A percentile compares a stretch with the other conserved stretches of the same genome.
These are phyloP conservation scores for Catagonus wagneri DNA, from an alignment of 2,113 vertebrate genomes.

Conservation along the genomic window DNA sequence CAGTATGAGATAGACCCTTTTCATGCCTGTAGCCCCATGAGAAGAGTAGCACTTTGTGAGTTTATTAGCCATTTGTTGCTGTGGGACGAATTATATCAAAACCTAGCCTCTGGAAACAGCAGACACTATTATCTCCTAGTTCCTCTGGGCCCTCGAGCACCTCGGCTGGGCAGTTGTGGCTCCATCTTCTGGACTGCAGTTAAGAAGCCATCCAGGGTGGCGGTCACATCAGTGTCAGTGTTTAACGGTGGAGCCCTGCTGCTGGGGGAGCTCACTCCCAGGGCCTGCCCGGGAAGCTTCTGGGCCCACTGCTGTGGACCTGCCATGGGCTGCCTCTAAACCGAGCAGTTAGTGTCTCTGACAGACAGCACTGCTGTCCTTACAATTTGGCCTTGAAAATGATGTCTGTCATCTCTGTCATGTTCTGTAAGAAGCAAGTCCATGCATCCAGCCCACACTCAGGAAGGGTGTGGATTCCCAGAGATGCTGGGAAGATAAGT, in stretches of 20 bases:
- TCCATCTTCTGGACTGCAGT: neutral
- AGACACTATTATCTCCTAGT: neutral
- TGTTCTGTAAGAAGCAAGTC: neutral
- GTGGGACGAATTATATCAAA: neutral
- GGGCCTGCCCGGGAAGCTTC: neutral
- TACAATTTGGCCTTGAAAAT: neutral
- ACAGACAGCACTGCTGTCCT: neutral
- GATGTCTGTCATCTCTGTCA: neutral
- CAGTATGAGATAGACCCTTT: neutral
- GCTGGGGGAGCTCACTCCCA: neutral
- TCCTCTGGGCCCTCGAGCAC: neutral
- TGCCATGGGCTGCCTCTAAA: accelerated
- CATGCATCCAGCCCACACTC: neutral
- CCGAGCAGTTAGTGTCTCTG: neutral
- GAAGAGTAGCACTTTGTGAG: neutral
- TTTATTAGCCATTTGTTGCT: neutral
- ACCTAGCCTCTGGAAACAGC: neutral
- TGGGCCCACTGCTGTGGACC: accelerated
- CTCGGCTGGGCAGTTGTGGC: neutral
- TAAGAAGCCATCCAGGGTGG: accelerated
- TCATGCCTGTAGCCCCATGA: neutral
- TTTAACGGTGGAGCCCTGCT: neutral
- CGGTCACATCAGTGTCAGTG: too few species aligned
- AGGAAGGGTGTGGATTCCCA: neutral
- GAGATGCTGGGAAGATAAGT: neutral